A percentile compares a stretch with the other conserved stretches of the same genome.
Evolutionary conservation across 2,888 invertebrate species (phyloP).

Genomic region (Venusia cambrica): DNA sequence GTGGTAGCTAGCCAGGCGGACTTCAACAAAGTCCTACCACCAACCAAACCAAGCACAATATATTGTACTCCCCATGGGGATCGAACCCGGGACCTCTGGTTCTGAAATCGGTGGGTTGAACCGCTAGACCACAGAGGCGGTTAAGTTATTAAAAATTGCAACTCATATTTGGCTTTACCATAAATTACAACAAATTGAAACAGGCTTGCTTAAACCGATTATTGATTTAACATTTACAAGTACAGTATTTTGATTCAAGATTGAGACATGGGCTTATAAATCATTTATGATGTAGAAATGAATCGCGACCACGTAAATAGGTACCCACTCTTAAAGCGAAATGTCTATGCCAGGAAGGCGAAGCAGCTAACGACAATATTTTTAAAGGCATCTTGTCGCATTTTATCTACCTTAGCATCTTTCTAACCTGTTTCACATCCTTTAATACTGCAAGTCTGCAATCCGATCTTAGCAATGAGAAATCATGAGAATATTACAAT

Average conservation of each 20-base stretch:
- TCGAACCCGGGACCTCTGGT: too few relatives aligned
- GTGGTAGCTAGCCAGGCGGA: too few relatives aligned
- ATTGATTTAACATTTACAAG: background rate
- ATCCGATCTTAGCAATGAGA: constrained; percentile 6
- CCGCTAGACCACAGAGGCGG: too few relatives aligned
- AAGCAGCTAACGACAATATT: constrained; percentile 10
- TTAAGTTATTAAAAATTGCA: too few relatives aligned
- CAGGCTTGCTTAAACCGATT: too few relatives aligned
- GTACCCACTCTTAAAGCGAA: background rate
- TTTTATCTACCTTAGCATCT: constrained; percentile 23
- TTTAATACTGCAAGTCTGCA: constrained; percentile 2
- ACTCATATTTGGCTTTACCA: too few relatives aligned
- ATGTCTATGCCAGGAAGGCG: constrained; percentile 10
- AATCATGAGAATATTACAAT: constrained; percentile 13
- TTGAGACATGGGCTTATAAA: background rate
- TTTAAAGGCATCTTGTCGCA: constrained; percentile 9
- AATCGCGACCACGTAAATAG: too few relatives aligned
- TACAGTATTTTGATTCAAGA: background rate
- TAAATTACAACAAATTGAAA: too few relatives aligned
- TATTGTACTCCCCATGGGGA: too few relatives aligned
- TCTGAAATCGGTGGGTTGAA: too few relatives aligned
- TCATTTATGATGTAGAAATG: constrained; percentile 1
- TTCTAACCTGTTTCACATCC: constrained; percentile 24
- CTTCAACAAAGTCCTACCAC: too few relatives aligned
- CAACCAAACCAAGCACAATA: too few relatives aligned